A percentile compares a stretch with the other conserved stretches of the same genome.
phyloP scores from a whole-genome alignment of 1,140 invertebrate species.

The Ridgeia piscesae region DNA sequence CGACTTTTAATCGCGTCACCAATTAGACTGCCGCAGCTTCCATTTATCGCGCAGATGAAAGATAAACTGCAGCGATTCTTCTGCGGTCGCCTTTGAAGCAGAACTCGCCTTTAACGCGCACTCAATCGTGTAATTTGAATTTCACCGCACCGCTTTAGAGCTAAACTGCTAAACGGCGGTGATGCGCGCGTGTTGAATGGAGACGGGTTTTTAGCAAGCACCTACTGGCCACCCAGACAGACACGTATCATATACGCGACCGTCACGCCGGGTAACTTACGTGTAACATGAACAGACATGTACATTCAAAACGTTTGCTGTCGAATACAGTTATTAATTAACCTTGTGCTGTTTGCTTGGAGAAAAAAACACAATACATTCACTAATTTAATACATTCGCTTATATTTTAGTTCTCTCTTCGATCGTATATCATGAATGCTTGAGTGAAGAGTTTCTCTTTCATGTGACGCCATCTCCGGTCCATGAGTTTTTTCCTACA shows the following conservation, averaged over 20 bases:
- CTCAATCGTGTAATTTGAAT: not conserved
- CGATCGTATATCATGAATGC: too few species aligned
- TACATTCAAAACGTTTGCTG: not conserved
- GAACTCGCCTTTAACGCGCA: not conserved
- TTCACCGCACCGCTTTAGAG: not conserved
- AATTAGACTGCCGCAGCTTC: not conserved
- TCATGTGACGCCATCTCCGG: not conserved
- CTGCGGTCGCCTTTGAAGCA: not conserved
- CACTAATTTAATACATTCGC: not conserved
- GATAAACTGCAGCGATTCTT: not conserved
- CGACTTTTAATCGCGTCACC: constrained; percentile 3
- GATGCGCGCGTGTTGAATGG: not conserved
- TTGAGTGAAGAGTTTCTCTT: not conserved
- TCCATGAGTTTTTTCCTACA: not conserved
- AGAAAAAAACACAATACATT: not conserved
- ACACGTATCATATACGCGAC: not conserved
- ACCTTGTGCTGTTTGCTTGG: too few species aligned
- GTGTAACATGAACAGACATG: not conserved
- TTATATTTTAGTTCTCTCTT: not conserved
- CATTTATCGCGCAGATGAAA: not conserved
- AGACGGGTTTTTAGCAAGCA: not conserved
- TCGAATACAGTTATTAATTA: too few species aligned
- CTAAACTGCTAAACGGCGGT: not conserved
- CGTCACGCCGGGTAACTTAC: not conserved
- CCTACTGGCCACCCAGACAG: not conserved